phyloP scores from a whole-genome alignment of 1,140 invertebrate genomes.

The Drosophila nigromelanica region DNA sequence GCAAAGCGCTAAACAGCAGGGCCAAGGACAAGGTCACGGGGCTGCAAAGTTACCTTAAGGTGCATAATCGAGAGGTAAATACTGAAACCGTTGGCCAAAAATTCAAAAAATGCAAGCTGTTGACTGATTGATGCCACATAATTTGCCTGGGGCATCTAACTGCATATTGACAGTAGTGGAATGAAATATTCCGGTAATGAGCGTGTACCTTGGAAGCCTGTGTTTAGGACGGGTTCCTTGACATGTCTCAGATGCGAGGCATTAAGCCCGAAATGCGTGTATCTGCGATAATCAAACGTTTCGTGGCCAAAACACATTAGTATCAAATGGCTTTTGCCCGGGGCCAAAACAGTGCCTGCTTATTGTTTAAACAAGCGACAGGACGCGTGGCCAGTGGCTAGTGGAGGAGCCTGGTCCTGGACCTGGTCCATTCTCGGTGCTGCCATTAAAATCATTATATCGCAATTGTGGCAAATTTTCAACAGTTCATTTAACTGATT shows the following conservation, averaged over 20 bases:
- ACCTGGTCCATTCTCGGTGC: background rate
- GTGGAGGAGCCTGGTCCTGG: background rate
- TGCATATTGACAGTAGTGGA: slow-evolving; percentile 32
- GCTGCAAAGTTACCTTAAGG: background rate
- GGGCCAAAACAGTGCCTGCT: slow-evolving; percentile 20
- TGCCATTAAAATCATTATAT: slow-evolving; percentile 50
- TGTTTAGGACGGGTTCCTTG: slow-evolving; percentile 57
- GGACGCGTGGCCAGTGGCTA: slow-evolving; percentile 45
- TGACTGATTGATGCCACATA: background rate
- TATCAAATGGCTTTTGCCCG: slow-evolving; percentile 52
- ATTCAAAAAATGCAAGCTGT: background rate
- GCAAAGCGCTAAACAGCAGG: too few relatives aligned
- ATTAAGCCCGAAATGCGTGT: background rate
- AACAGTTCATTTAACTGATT: slow-evolving; percentile 82
- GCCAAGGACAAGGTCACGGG: slow-evolving; percentile 23
- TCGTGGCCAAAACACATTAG: slow-evolving; percentile 64
- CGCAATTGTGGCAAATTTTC: slow-evolving; percentile 73
- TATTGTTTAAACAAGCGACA: slow-evolving; percentile 71
- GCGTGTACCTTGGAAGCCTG: slow-evolving; percentile 8
- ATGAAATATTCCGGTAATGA: slow-evolving; percentile 4
- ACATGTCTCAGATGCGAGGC: slow-evolving; percentile 24
- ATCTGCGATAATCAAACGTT: slow-evolving; percentile 60
- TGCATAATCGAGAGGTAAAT: background rate
- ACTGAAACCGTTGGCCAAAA: background rate
- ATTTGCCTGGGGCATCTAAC: slow-evolving; percentile 60